Evolutionary conservation across 2,113 vertebrate genomes (phyloP), one percentile per base, ranked within the genome.

Genomic region (Edolisoma coerulescens): DNA sequence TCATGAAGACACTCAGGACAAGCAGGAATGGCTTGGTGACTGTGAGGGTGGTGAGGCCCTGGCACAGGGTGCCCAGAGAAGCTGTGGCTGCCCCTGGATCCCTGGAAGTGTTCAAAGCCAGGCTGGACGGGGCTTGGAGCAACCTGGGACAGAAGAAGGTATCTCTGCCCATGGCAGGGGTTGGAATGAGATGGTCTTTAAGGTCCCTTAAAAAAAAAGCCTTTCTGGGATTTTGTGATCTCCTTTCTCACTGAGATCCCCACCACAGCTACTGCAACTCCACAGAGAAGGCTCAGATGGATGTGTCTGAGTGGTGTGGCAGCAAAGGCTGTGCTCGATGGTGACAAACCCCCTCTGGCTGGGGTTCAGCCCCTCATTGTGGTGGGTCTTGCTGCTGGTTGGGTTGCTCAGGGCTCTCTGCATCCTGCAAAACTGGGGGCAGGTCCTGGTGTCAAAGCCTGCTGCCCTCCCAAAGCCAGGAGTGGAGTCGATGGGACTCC

Each of bases 251-350:
- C 27, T 8, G 59, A 15, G 33, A 56, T 91, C 30, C 83, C n/a
- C 60, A 28, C 16, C 4, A 4, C 0, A 0, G 52, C 52, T 9
- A 3, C 15, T 1, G 2, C 32, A 18, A 1, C 39, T 5, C 13
- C 2, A 0, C 0, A 21, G 14, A 5, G 8, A 73, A 37, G n/a
- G 39, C 69, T 69, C 9, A 4, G 24, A 2, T 39, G 67, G 73
- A 52, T 7, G 21, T 37, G 11, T 20, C 37, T 1, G 9, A 32
- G 32, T 33, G n/a, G 1, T 32, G 61, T 4, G 56, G 33, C 17
- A 47, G 13, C n/a, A 42, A 28, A 28, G 27, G 5, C 39, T 53
- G n/a, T 18, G 23, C 87, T 37, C 3, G 1, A 1, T 6, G 61
- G 44, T 13, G 21, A 22, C 67, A 27, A 82, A 27, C 5, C 37